Evolutionary conservation across 2,888 invertebrate genomes (phyloP).

Genomic region (Marasmarcha lunaedactyla): DNA sequence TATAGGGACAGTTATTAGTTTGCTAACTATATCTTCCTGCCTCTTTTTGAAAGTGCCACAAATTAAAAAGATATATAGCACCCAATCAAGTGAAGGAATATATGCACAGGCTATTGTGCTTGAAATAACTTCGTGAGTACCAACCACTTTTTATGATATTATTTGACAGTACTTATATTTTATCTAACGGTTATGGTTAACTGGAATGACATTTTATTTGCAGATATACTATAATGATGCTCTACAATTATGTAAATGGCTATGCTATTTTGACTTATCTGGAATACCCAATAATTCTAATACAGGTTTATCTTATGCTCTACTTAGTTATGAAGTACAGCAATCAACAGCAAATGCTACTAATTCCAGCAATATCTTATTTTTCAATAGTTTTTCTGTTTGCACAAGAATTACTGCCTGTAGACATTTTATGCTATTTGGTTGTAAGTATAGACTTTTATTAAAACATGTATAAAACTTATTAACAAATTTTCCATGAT

Average conservation of each 20-base stretch:
- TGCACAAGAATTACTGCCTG: constrained; percentile 41
- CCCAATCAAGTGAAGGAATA: constrained; percentile 77
- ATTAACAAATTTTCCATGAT: not conserved
- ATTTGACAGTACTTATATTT: no score
- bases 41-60: constrained; percentile 86
- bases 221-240: constrained; percentile 84
- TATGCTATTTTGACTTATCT: constrained; percentile 83
- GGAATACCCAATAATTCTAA: constrained; percentile 85
- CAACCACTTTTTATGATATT: no score
- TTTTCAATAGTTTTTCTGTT: constrained; percentile 27
- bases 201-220: constrained; percentile 36
- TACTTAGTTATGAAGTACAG: constrained; percentile 79
- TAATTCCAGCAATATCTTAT: constrained; percentile 37
- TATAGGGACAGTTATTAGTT: constrained; percentile 56
- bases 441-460: constrained; percentile 67
- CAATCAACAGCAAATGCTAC: constrained; percentile 54
- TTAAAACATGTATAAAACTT: not conserved
- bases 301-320: constrained; percentile 81
- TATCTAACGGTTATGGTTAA: no score
- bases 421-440: constrained; percentile 66
- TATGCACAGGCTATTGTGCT: constrained; percentile 74
- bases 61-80: constrained; percentile 74
- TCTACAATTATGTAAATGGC: constrained; percentile 82
- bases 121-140: constrained; percentile 76
- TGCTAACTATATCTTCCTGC: constrained; percentile 82